Base-by-base conservation (phyloP, 2,113 vertebrate genomes). In the Leptocoma aspasia region DNA sequence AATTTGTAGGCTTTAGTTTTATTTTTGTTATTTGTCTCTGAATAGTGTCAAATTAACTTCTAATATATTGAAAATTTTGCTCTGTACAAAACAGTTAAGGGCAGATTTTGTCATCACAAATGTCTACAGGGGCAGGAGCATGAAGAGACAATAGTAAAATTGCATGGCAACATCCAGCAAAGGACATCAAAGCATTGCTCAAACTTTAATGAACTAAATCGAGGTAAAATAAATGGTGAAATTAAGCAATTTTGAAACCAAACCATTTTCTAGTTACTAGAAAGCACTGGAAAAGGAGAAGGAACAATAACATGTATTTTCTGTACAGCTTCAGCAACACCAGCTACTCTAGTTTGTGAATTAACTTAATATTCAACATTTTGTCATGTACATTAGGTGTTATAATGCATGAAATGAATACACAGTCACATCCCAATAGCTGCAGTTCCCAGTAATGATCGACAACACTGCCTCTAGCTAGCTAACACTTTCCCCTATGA, bases 391-490 rank as follows among this genome's bases (percentile, higher is more conserved):
- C 94, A 92, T 97, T 97, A 92, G 96, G 94, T 96, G 97, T 97
- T 97, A 97, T 50, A 97, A 96, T 95, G 97, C 97, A 97, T 97
- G 97, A 97, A 97, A 97, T 97, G 97, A 97, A 97, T 97, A 97
- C 96, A 97, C 71, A 96, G 97, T 96, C 96, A 95, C 96, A 95
- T 97, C 87, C 89, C 94, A 86, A 90, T 90, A 37, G 92, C 81
- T 96, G 92, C 97, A 95, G 94, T 66, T 96, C 81, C 94, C 72
- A 92, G 92, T 72, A 71, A 90, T 91, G 91, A 96, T 96, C 35
- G 65, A 94, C 95, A 97, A 90, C 69, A 79, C 81, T 68, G 94
- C 97, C 96, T 97, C 94, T 69, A 96, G 96, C 96, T 93, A 96
- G 69, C 94, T 95, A 94, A 96, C 94, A 68, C 77, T 82, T 82